Evolutionary conservation across 2,888 invertebrate genomes (phyloP).

Genomic region (Schrankia costaestrigalis): DNA sequence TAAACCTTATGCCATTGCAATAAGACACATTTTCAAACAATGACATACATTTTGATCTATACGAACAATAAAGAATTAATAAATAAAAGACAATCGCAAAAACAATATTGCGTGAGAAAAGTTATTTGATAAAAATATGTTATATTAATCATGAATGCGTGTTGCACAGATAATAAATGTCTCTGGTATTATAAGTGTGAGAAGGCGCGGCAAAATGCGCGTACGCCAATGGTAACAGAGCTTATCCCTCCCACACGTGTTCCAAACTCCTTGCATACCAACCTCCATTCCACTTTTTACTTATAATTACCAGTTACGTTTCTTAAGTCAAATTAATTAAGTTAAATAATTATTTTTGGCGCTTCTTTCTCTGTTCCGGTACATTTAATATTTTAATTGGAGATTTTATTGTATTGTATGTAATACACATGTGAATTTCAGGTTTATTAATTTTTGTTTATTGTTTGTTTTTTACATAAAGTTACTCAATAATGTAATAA

Average conservation of each 20-base stretch:
- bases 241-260: constrained; percentile 32
- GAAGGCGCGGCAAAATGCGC: constrained; percentile 39
- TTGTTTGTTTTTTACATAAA: constrained; percentile 4
- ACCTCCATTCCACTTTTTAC: constrained; percentile 52
- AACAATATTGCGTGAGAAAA: constrained; percentile 62
- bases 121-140: constrained; percentile 63
- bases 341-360: constrained; percentile 56
- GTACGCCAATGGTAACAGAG: constrained; percentile 25
- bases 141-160: constrained; percentile 71
- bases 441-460: constrained; percentile 1
- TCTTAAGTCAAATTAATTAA: constrained; percentile 63
- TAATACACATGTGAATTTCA: neutral
- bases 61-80: no score
- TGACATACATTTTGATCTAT: no score
- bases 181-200: constrained; percentile 45
- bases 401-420: constrained; percentile 14
- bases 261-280: constrained; percentile 30
- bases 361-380: constrained; percentile 25
- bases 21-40: no score
- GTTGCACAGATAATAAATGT: constrained; percentile 49
- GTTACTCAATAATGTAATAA: no score
- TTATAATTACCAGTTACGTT: constrained; percentile 47
- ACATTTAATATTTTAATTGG: constrained; percentile 48
- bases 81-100: constrained; percentile 49
- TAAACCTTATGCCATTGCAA: no score